phyloP scores from a whole-genome alignment of 1,140 invertebrate genomes.

The Pteromalus puparum region DNA sequence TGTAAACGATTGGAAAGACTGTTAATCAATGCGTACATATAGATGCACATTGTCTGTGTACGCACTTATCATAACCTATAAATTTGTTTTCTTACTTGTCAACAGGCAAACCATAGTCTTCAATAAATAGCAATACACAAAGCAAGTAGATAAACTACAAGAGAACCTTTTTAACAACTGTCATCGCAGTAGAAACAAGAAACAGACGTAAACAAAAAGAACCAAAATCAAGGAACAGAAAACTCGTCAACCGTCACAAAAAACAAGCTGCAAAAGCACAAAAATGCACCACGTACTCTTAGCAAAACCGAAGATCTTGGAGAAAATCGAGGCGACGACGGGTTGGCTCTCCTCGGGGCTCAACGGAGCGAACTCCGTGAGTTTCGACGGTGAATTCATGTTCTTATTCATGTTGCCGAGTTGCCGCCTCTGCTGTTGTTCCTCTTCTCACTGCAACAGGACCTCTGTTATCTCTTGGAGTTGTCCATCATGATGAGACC shows the following conservation, averaged over 20 bases:
- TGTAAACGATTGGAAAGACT: too few relatives aligned
- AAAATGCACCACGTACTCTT: slow-evolving; percentile 62
- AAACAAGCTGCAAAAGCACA: slow-evolving; percentile 28
- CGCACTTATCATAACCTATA: not conserved
- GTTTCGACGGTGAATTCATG: slow-evolving; percentile 81
- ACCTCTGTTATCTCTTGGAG: not conserved
- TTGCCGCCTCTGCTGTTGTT: not conserved
- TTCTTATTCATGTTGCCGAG: slow-evolving; percentile 77
- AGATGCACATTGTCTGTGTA: too few relatives aligned
- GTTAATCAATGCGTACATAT: too few relatives aligned
- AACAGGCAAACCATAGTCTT: not conserved
- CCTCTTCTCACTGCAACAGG: not conserved
- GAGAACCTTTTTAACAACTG: too few relatives aligned
- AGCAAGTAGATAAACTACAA: too few relatives aligned
- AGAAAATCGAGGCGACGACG: slow-evolving; percentile 77
- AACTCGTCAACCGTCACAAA: not conserved
- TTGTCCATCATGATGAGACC: not conserved
- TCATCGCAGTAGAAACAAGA: too few relatives aligned
- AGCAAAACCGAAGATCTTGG: slow-evolving; percentile 77
- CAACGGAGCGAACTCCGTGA: slow-evolving; percentile 86
- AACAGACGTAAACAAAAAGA: too few relatives aligned
- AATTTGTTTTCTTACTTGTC: not conserved
- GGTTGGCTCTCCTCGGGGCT: slow-evolving; percentile 80
- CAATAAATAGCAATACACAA: not conserved
- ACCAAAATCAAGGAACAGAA: not conserved